phyloP scores from a whole-genome alignment of 2,888 invertebrate species.

The Stenotaenia linearis region DNA sequence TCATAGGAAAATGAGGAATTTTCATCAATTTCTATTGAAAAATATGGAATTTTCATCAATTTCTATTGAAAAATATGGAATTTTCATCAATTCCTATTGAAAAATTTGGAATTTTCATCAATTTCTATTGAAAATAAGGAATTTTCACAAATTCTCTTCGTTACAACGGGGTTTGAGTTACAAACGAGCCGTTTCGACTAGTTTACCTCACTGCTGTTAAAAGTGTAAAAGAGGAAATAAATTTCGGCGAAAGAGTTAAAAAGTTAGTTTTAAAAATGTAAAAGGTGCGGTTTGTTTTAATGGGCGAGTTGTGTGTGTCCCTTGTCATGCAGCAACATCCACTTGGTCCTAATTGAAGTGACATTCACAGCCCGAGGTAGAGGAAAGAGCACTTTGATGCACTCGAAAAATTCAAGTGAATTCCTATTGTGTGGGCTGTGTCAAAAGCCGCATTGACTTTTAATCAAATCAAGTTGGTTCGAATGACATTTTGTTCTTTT shows the following conservation, averaged over 20 bases:
- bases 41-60: no score
- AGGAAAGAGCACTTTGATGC: not conserved
- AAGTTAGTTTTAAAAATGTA: not conserved
- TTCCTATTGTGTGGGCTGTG: not conserved
- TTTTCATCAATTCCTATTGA: no score
- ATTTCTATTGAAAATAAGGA: no score
- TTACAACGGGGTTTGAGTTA: no score
- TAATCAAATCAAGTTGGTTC: not conserved
- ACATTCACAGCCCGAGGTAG: not conserved
- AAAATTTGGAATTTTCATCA: no score
- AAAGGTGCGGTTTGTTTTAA: not conserved
- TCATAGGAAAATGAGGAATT: no score
- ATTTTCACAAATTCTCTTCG: no score
- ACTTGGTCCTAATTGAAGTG: slow-evolving; percentile 11
- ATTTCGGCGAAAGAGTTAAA: not conserved
- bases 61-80: no score
- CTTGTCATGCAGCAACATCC: not conserved
- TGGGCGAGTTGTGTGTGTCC: not conserved
- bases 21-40: no score
- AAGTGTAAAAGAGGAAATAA: not conserved
- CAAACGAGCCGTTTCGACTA: no score
- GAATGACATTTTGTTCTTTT: not conserved
- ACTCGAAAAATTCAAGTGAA: not conserved
- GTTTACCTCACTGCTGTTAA: not conserved
- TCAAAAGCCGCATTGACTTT: not conserved